phyloP scores from a whole-genome alignment of 2,888 invertebrate species.

The Polylopha cassiicola region DNA sequence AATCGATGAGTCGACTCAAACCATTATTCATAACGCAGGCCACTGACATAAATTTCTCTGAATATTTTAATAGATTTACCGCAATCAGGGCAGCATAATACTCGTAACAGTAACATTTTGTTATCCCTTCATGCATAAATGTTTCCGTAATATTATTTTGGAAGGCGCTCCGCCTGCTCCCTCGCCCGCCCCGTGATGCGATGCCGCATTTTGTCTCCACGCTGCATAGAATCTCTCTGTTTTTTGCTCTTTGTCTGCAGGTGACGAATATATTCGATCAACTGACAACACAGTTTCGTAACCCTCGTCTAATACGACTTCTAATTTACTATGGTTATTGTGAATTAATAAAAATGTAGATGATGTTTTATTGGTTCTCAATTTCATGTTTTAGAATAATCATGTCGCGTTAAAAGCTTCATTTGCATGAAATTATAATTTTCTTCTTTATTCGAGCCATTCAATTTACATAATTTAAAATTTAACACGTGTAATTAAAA shows the following conservation, averaged over 20 bases:
- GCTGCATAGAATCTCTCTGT: constrained; percentile 40
- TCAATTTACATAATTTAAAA: too few species aligned
- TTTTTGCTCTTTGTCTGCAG: constrained; percentile 53
- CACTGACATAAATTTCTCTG: constrained; percentile 21
- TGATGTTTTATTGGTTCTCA: too few species aligned
- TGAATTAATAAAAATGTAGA: too few species aligned
- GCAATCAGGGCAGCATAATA: constrained; percentile 53
- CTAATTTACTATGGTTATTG: too few species aligned
- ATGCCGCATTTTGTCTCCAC: constrained; percentile 35
- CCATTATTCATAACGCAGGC: constrained; percentile 21
- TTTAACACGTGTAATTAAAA: too few species aligned
- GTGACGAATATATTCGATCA: too few species aligned
- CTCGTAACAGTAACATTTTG: constrained; percentile 52
- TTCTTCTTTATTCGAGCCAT: too few species aligned
- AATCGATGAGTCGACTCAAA: constrained; percentile 7
- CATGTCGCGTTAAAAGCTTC: too few species aligned
- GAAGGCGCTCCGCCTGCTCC: constrained; percentile 49
- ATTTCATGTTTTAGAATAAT: too few species aligned
- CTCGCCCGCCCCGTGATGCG: constrained; percentile 34
- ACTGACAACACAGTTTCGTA: too few species aligned
- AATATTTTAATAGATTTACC: constrained; percentile 47
- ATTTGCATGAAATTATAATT: too few species aligned
- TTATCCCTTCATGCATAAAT: constrained; percentile 73
- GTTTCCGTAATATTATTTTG: constrained; percentile 71
- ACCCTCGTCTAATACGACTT: too few species aligned